Percentiles rank a stretch among this genome's conserved stretches.
These are phyloP conservation scores for Julus scanicus DNA, from an alignment of 2,888 invertebrate species.

Conservation along the genomic window DNA sequence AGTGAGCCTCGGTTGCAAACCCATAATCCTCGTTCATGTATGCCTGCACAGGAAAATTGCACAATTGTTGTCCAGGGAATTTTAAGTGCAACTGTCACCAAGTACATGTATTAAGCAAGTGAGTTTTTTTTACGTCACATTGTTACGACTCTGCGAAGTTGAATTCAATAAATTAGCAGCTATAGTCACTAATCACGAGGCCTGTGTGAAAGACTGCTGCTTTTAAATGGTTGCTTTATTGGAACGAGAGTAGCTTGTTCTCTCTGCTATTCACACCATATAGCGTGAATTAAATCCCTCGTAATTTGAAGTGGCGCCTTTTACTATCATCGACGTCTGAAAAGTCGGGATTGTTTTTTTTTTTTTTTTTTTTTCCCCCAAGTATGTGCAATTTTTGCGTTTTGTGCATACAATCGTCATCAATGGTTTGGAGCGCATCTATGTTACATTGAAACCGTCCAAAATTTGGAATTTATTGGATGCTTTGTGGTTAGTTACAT, in stretches of 20 bases:
- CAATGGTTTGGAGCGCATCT: neutral
- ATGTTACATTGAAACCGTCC: neutral
- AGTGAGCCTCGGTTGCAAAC: too few relatives aligned
- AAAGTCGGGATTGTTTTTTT: neutral
- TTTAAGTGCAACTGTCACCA: neutral
- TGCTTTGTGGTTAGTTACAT: too few relatives aligned
- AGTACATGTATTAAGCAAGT: neutral
- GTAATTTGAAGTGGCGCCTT: constrained; percentile 9
- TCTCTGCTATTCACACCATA: neutral
- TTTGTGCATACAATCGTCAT: neutral
- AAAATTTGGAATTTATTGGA: neutral
- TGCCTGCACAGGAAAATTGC: neutral
- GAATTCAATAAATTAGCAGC: neutral
- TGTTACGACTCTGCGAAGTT: neutral
- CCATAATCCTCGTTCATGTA: too few relatives aligned
- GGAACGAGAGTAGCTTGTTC: neutral
- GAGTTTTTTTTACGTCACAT: neutral
- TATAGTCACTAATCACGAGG: neutral
- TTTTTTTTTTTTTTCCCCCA: neutral
- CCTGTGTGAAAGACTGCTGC: neutral
- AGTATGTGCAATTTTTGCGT: neutral
- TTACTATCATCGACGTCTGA: neutral
- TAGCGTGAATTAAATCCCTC: neutral
- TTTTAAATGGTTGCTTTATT: neutral
- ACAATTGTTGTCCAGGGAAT: neutral